Evolutionary conservation across 1,140 invertebrate genomes (phyloP), one percentile per base, ranked within the genome.

Genomic region (Eubasilissa regina): DNA sequence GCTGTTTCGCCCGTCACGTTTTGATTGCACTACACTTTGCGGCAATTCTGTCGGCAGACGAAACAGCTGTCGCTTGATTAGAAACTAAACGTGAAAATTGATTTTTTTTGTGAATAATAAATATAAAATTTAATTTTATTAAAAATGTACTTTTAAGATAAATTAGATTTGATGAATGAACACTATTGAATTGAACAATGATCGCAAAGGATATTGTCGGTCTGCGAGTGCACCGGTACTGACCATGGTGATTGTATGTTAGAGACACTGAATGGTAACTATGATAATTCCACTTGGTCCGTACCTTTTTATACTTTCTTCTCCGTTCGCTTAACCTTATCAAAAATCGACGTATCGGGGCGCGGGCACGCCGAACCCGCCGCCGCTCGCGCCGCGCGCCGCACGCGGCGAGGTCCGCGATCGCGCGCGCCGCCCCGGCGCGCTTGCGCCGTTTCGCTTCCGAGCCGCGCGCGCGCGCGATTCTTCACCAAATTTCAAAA

Each of bases 401-500:
- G 25, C 8, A 11, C 55, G 55, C 55, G 0, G 7, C 6, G n/a
- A n/a, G 53, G 55, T 44, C 9, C 70, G 15, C 15, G 44, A 11
- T 58, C 15, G 73, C 73, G 55, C 45, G 56, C 13, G 3, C 7
- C 15, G 13, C 8, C 19, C 15, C 51, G 9, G 8, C 12, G n/a
- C 55, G 25, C 55, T 60, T 47, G 13, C 43, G 73, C 44, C 73
- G 19, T 75, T 73, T 12, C 44, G 73, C 7, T 47, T 44, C 25
- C 53, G 9, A 21, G 17, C 4, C 25, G 25, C 7, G n/a, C n/a
- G 8, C 15, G 17, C 44, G 35, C 3, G 43, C 44, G n/a, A 17
- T 45, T 44, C 45, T 47, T 17, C 9, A 45, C 25, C 19, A 9
- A 68, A 68, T 75, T 75, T 58, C 73, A 45, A 35, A 75, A 75